These are phyloP conservation scores for Cygnus buccinator DNA, from an alignment of 2,113 vertebrate species.

Conservation along the genomic window DNA sequence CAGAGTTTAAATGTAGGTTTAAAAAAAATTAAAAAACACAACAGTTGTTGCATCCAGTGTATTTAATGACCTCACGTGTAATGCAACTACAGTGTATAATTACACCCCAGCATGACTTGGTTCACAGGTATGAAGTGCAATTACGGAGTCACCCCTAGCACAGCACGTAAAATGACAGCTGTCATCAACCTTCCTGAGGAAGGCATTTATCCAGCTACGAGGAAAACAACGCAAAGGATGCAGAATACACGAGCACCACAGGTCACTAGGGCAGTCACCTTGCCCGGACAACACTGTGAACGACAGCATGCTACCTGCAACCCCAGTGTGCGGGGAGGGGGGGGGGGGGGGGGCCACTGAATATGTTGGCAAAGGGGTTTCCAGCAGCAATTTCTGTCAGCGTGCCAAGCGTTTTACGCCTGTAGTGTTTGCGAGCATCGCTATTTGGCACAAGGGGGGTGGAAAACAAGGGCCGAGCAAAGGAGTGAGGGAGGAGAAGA, in stretches of 20 bases:
- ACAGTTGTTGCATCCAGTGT: background rate
- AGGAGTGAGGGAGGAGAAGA: too few relatives aligned
- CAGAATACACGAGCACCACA: background rate
- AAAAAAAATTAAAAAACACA: background rate
- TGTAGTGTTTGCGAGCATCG: background rate
- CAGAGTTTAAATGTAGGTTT: background rate
- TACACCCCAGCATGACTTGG: background rate
- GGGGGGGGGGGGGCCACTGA: background rate
- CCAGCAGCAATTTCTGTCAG: background rate
- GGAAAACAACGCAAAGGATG: background rate
- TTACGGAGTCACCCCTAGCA: background rate
- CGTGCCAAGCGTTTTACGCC: accelerated
- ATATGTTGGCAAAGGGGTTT: background rate
- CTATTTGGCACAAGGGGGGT: background rate
- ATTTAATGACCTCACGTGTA: background rate
- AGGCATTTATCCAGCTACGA: background rate
- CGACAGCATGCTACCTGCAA: background rate
- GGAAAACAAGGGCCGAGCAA: background rate
- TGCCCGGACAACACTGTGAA: background rate
- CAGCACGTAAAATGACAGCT: background rate
- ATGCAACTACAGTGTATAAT: background rate
- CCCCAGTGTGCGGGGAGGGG: accelerated
- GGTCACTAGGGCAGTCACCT: background rate
- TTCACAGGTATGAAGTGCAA: background rate
- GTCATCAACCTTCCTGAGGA: background rate